Base-by-base conservation (phyloP, 1,140 invertebrate species). In the Calliopsis andreniformis region DNA sequence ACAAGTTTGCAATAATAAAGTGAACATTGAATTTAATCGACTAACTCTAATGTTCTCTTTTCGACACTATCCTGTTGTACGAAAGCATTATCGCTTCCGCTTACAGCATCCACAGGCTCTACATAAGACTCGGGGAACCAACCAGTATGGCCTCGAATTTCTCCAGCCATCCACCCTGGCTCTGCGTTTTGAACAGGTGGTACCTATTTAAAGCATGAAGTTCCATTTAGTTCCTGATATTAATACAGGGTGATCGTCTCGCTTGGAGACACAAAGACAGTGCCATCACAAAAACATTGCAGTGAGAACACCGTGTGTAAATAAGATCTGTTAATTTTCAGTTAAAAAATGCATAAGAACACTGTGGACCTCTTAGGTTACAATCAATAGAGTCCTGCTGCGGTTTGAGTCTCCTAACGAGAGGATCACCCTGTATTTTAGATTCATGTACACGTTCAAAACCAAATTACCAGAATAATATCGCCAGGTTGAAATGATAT, bases 61-160 rank as follows among this genome's bases (percentile, higher is more conserved):
- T 92, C 91, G 43, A 91, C 67, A 35, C 89, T 92, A 45, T 92
- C 91, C 66, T 92, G 91, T 68, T 91, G 90, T 62, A 88, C 47
- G 49, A 92, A 92, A 28, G 78, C 66, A 69, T 82, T 82, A 49
- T 76, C 78, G 20, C 73, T 78, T 47, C 61, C 67, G 0, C 35
- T 32, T 49, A 71, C 87, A 58, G 80, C 89, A 78, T 95, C 95
- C n/a, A 98, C 90, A 35, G 95, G 94, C 88, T 99, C 97, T 16
- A 98, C 98, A 91, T 99, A 99, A 6, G 97, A 97, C 91, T 99
- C 97, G 4, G 99, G 98, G 92, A 99, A 99, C 97, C 98, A 99
- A n/a, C 98, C 98, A 7, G 95, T 96, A 78, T 96, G 94, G 25
- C 96, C 97, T 86, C 96, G 93, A 35, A 98, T 94, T 87, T 98